Evolutionary conservation across 2,888 invertebrate genomes (phyloP).

Genomic region (Drosophila anomalata): DNA sequence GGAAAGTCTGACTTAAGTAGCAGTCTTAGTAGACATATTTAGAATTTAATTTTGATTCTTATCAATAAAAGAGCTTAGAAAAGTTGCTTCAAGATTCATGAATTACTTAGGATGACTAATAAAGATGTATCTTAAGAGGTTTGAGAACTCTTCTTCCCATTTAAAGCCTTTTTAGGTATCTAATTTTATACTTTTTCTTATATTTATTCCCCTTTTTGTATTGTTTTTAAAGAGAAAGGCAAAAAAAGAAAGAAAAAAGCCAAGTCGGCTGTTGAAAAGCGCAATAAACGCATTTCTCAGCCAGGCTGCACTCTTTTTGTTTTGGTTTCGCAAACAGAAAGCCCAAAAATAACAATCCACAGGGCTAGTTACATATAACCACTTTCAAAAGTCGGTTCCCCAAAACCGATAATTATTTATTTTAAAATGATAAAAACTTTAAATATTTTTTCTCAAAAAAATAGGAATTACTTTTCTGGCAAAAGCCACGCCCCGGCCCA

Average conservation of each 20-base stretch:
- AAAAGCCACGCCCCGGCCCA: conserved; percentile 33
- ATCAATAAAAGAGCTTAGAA: too few relatives aligned
- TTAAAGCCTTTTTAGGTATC: too few relatives aligned
- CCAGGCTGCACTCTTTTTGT: conserved; percentile 44
- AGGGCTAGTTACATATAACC: conserved; percentile 9
- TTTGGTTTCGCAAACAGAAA: conserved; percentile 45
- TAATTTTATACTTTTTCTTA: too few relatives aligned
- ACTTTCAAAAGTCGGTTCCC: background rate
- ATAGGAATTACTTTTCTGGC: background rate
- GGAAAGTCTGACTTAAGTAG: background rate
- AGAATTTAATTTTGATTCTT: background rate
- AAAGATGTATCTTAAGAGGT: too few relatives aligned
- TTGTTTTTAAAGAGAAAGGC: conserved; percentile 2
- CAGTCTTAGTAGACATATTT: background rate
- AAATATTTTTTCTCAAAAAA: background rate
- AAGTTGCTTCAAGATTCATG: too few relatives aligned
- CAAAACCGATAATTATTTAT: background rate
- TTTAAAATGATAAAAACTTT: background rate
- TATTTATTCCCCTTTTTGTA: conserved; percentile 1
- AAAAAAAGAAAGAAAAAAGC: conserved; percentile 32
- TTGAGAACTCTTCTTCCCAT: too few relatives aligned
- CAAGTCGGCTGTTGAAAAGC: conserved; percentile 56
- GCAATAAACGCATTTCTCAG: conserved; percentile 74
- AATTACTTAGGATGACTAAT: too few relatives aligned
- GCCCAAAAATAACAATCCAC: conserved; percentile 9